Evolutionary conservation across 1,140 invertebrate species (phyloP).

Genomic region (Zelostemma sp.): DNA sequence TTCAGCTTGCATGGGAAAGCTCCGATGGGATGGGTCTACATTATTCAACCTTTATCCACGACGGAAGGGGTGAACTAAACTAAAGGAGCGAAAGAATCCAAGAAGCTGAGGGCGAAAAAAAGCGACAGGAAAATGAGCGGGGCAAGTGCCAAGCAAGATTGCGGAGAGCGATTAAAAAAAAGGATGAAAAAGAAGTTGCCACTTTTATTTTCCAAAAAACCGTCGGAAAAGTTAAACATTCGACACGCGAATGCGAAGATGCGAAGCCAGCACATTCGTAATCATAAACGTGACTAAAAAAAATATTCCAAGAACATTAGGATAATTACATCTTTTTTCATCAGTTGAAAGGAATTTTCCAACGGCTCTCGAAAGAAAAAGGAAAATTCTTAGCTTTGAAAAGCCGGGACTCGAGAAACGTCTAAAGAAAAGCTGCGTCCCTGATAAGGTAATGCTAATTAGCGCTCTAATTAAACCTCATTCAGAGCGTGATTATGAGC

Average conservation of each 20-base stretch:
- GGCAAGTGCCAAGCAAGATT: conserved; percentile 38
- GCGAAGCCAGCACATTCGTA: conserved; percentile 22
- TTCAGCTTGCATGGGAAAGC: conserved; percentile 62
- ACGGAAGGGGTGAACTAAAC: conserved; percentile 57
- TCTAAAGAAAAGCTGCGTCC: conserved; percentile 48
- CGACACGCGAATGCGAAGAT: too few relatives aligned
- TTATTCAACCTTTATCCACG: conserved; percentile 67
- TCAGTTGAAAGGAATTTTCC: conserved; percentile 47
- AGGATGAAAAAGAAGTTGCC: conserved; percentile 5
- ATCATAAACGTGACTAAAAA: conserved; percentile 27
- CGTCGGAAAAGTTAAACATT: too few relatives aligned
- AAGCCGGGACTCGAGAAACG: conserved; percentile 32
- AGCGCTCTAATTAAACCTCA: conserved; percentile 50
- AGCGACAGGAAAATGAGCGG: conserved; percentile 28
- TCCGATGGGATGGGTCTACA: conserved; percentile 57
- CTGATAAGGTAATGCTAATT: conserved; percentile 54
- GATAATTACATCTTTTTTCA: conserved; percentile 45
- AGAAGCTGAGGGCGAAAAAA: conserved; percentile 42
- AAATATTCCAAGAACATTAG: conserved; percentile 34
- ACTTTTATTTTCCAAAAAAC: too few relatives aligned
- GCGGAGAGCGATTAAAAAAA: conserved; percentile 45
- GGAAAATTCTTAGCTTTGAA: conserved; percentile 44
- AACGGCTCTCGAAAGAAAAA: conserved; percentile 25
- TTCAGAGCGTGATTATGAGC: conserved; percentile 51
- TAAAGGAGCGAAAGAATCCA: conserved; percentile 47